Conservation (phyloP, 1,140 invertebrate genomes). For the Sminthurides bifidus region DNA sequence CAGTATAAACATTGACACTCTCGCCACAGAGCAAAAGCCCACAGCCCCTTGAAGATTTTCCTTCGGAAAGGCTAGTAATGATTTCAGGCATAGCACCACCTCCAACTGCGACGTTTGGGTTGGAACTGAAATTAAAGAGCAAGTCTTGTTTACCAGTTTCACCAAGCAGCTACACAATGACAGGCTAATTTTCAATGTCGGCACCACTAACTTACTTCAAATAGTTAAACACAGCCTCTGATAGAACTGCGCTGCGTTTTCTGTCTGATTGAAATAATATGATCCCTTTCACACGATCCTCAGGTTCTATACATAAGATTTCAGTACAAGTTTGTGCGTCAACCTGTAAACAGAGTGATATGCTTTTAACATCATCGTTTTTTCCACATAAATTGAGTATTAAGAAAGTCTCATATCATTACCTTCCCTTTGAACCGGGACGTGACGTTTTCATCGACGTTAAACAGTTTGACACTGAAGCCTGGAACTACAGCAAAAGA, state of each 20-base stretch:
- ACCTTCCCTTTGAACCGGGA: conserved; percentile 7
- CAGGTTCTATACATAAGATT: conserved; percentile 14
- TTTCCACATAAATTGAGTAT: not conserved
- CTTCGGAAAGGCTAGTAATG: not conserved
- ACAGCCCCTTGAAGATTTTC: conserved; percentile 3
- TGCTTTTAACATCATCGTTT: not conserved
- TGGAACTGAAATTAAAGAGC: conserved; percentile 24
- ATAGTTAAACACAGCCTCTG: conserved; percentile 5
- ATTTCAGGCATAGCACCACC: conserved; percentile 26
- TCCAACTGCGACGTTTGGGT: conserved; percentile 33
- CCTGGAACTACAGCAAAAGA: conserved; percentile 1
- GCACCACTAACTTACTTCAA: conserved; percentile 3
- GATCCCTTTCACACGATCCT: conserved; percentile 26
- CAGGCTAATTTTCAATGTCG: not conserved
- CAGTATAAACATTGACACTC: conserved; percentile 10
- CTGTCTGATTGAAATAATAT: conserved; percentile 8
- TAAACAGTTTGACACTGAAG: conserved; percentile 4
- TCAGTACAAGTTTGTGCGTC: conserved; percentile 13
- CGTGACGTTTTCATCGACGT: not conserved
- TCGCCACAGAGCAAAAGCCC: conserved; percentile 4
- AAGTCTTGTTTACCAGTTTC: not conserved
- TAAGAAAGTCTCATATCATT: conserved; percentile 2
- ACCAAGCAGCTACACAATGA: not conserved
- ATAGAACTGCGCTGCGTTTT: not conserved
- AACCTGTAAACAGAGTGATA: not conserved